Evolutionary conservation across 2,113 vertebrate genomes (phyloP).

Genomic region (Ovis aries): ARS-UI_Ramb_v3.0 NC_056080.1:108930501-108931000

Average conservation of each 20-base stretch:
- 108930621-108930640: slow-evolving; percentile 1
- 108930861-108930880: slow-evolving; percentile 15
- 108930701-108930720: slow-evolving; percentile 40
- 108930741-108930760: slow-evolving; percentile 52
- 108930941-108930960: slow-evolving; percentile 60
- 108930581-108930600: slow-evolving; percentile 35
- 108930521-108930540: slow-evolving; percentile 30
- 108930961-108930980: slow-evolving; percentile 56
- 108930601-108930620: slow-evolving; percentile 32
- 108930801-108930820: slow-evolving; percentile 42
- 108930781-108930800: slow-evolving; percentile 58
- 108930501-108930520: slow-evolving; percentile 55
- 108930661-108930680: slow-evolving; percentile 27
- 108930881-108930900: slow-evolving; percentile 52
- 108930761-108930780: slow-evolving; percentile 58
- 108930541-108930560: slow-evolving; percentile 27
- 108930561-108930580: slow-evolving; percentile 45
- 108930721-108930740: slow-evolving; percentile 54
- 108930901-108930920: slow-evolving; percentile 61
- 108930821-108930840: slow-evolving; percentile 21
- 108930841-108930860: slow-evolving; percentile 18
- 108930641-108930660: slow-evolving; percentile 36
- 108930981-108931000: slow-evolving; percentile 64
- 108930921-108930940: slow-evolving; percentile 73
- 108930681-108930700: slow-evolving; percentile 36